A percentile compares a stretch with the other conserved stretches of the same genome.
These are phyloP conservation scores for Murina feae DNA, from an alignment of 2,113 vertebrate genomes.

Conservation along the genomic window DNA sequence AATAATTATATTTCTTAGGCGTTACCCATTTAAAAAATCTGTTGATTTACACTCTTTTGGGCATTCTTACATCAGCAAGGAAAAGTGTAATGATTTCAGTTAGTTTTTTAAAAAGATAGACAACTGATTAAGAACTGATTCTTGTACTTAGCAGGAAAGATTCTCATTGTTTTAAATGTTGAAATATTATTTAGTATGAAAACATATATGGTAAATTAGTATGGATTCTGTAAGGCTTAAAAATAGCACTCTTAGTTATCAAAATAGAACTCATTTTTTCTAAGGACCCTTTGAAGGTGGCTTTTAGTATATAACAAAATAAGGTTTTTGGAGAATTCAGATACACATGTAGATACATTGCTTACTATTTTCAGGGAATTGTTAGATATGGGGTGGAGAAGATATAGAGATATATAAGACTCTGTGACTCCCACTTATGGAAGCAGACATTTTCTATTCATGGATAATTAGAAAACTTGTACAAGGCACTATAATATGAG, in stretches of 20 bases:
- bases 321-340: neutral
- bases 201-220: neutral
- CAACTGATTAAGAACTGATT: slow-evolving; percentile 22
- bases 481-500: neutral
- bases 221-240: neutral
- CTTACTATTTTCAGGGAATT: neutral
- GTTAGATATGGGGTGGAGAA: neutral
- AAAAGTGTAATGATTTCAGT: neutral
- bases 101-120: neutral
- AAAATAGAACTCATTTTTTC: neutral
- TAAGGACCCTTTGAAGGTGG: neutral
- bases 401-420: neutral
- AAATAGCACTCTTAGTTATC: neutral
- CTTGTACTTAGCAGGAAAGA: neutral
- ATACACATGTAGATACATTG: neutral
- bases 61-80: neutral
- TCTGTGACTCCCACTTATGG: neutral
- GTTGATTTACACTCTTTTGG: slow-evolving; percentile 22
- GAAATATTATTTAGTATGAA: slow-evolving; percentile 3
- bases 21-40: neutral
- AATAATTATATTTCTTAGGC: neutral
- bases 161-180: neutral
- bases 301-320: neutral
- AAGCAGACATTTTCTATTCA: neutral
- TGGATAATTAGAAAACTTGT: slow-evolving; percentile 16